A percentile compares a stretch with the other conserved stretches of the same genome.
Conservation (phyloP, 2,797 vertebrate species). For the Anabas testudineus region DNA sequence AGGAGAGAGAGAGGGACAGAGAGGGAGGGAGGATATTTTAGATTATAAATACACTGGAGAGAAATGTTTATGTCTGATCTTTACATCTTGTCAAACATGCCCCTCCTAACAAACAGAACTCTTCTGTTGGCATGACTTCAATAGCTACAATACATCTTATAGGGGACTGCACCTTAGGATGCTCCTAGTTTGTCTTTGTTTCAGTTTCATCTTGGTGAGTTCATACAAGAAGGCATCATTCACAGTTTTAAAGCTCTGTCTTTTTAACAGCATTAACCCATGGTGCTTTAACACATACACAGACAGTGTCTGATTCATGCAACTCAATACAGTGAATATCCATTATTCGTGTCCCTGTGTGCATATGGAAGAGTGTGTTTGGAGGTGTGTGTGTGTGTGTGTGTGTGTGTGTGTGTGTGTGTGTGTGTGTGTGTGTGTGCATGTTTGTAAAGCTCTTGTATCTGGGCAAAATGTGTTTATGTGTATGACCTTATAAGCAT, state of each 20-base stretch:
- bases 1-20: constrained; percentile 67
- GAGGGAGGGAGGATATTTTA: constrained; percentile 62
- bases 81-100: constrained; percentile 67
- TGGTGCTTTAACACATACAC: constrained; percentile 77
- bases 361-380: constrained; percentile 34
- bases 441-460: constrained; percentile 18
- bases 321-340: constrained; percentile 72
- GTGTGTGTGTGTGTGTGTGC: constrained; percentile 29
- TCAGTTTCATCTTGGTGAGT: constrained; percentile 36
- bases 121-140: constrained; percentile 34
- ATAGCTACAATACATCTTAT: constrained; percentile 39
- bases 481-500: constrained; percentile 50
- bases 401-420: constrained; percentile 42
- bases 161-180: constrained; percentile 42
- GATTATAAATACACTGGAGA: constrained; percentile 43
- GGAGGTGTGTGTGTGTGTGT: constrained; percentile 22
- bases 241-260: constrained; percentile 62
- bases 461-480: constrained; percentile 32
- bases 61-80: constrained; percentile 49
- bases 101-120: constrained; percentile 55
- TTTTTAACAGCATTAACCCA: constrained; percentile 69
- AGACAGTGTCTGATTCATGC: constrained; percentile 80
- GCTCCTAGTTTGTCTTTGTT: constrained; percentile 39
- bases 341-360: constrained; percentile 48
- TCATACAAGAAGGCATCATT: constrained; percentile 65